A percentile compares a stretch with the other conserved stretches of the same genome.
These are phyloP conservation scores for Drosophila rellima DNA, from an alignment of 2,888 invertebrate genomes.

Conservation along the genomic window DNA sequence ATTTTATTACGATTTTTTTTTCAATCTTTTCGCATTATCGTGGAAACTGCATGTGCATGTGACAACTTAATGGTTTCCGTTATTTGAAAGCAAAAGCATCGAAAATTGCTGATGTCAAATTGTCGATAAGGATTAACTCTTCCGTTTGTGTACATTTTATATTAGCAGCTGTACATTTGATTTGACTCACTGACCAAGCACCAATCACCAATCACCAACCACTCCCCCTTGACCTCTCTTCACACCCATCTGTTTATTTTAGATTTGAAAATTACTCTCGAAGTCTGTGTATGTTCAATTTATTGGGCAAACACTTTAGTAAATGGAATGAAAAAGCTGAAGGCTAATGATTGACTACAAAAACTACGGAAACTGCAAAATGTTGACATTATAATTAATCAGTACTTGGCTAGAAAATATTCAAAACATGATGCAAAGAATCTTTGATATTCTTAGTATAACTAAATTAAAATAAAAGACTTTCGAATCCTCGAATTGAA, in stretches of 20 bases:
- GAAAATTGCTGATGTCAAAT: constrained; percentile 81
- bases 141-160: constrained; percentile 79
- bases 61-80: constrained; percentile 80
- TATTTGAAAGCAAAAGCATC: constrained; percentile 81
- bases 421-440: too few relatives aligned
- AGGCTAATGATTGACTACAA: background rate
- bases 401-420: background rate
- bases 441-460: too few relatives aligned
- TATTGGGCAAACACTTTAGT: constrained; percentile 66
- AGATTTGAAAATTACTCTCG: constrained; percentile 67
- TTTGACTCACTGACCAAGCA: constrained; percentile 44
- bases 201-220: background rate
- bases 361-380: background rate
- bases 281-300: constrained; percentile 66
- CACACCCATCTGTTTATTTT: constrained; percentile 62
- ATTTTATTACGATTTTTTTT: constrained; percentile 20
- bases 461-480: too few relatives aligned
- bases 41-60: constrained; percentile 66
- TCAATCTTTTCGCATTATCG: constrained; percentile 15
- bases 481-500: too few relatives aligned
- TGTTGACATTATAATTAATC: constrained; percentile 7
- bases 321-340: background rate
- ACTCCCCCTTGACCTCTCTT: background rate
- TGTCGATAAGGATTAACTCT: constrained; percentile 81
- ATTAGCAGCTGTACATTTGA: constrained; percentile 79